Conservation (phyloP, 2,797 vertebrate species). For the Sphenopsis melanotis region DNA sequence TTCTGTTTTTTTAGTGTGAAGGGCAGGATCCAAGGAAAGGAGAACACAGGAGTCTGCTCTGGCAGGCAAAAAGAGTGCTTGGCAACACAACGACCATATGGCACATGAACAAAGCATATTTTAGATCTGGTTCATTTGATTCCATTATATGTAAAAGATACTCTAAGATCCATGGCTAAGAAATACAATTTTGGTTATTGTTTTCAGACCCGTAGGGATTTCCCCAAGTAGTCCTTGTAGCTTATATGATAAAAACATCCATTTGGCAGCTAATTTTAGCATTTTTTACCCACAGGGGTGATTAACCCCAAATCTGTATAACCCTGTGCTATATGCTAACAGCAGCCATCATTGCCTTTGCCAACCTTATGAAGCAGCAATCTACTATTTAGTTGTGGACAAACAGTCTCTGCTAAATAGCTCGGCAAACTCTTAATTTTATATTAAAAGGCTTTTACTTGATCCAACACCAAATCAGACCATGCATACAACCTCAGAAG, state of each 20-base stretch:
- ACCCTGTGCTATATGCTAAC: neutral
- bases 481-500: neutral
- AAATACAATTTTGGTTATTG: constrained; percentile 5
- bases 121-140: constrained; percentile 38
- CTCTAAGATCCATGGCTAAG: neutral
- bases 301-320: neutral
- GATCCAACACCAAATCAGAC: neutral
- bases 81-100: neutral
- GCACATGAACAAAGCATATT: constrained; percentile 34
- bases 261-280: neutral
- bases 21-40: neutral
- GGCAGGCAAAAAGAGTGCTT: neutral
- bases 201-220: constrained; percentile 39
- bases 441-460: neutral
- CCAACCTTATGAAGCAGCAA: neutral
- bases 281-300: neutral
- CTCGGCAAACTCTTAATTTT: neutral
- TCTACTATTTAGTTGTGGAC: neutral
- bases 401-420: neutral
- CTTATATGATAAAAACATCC: neutral
- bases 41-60: neutral
- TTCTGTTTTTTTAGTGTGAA: neutral
- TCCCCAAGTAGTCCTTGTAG: neutral
- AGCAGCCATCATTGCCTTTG: neutral
- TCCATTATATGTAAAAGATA: constrained; percentile 40